phyloP scores from a whole-genome alignment of 2,113 vertebrate species.

The Stigmatopora nigra region DNA sequence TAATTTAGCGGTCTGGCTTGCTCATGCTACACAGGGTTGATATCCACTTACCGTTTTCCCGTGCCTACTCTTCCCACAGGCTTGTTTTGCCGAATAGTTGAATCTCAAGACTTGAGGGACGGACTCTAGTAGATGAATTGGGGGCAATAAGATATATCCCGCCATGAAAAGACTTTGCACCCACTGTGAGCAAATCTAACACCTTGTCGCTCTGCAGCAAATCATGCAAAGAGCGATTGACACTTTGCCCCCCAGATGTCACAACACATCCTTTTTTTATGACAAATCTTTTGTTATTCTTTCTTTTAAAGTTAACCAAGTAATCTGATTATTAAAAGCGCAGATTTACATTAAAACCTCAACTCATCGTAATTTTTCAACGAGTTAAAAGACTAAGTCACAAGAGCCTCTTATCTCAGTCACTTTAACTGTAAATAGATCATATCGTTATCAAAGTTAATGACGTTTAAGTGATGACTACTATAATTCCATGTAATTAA shows the following conservation, averaged over 20 bases:
- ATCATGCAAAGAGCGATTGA: constrained; percentile 46
- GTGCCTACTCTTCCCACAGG: constrained; percentile 16
- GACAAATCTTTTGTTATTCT: background rate
- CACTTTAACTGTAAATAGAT: background rate
- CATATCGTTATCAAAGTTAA: background rate
- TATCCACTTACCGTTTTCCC: constrained; percentile 45
- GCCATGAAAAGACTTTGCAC: constrained; percentile 41
- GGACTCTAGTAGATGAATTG: background rate
- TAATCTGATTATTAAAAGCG: background rate
- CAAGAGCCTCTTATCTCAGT: background rate
- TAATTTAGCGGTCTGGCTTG: constrained; percentile 68
- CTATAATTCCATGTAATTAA: background rate
- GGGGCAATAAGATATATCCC: constrained; percentile 19
- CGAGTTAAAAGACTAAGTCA: background rate
- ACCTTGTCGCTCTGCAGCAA: constrained; percentile 44
- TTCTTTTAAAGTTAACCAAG: background rate
- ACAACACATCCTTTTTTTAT: background rate
- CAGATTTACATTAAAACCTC: background rate
- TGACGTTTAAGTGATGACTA: background rate
- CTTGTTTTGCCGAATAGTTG: constrained; percentile 49
- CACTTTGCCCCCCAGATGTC: constrained; percentile 22
- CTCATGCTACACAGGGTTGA: constrained; percentile 27
- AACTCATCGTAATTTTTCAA: background rate
- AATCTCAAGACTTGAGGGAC: constrained; percentile 17
- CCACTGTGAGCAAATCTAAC: constrained; percentile 52